Evolutionary conservation across 1,140 invertebrate species (phyloP), one percentile per base, ranked within the genome.

Genomic region (Carposina sasakii): DNA sequence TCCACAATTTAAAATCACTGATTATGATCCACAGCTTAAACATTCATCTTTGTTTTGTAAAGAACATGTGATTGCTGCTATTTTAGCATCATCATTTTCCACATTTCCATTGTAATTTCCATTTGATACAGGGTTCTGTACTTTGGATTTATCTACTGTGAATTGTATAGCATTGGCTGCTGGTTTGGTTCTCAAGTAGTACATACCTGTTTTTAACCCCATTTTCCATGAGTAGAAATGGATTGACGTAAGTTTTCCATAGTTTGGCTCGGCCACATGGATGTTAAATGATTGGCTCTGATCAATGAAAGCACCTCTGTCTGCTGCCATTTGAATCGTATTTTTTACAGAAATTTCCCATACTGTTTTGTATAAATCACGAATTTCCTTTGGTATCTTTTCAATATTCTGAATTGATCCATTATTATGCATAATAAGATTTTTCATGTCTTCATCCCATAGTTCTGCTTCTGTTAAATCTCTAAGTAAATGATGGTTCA

Each of bases 121-220:
- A 58, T 77, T 75, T 19, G 37, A 41, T 37, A 71, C 37, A 54
- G 73, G 72, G 26, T 78, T 69, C 21, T 77, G 83, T 5, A 94
- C 75, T 75, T 93, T 95, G 0, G 89, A 88, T 72, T 99, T 99
- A 76, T 99, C 96, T 0, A 99, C 96, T 10, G 98, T 99, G 76
- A 99, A 99, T 76, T 99, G 96, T 64, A 99, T 96, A 5, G 98
- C 95, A 73, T 96, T 93, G 1, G 94, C 97, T 4, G 98, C 97
- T 6, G 98, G 96, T 67, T 98, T 99, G 0, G 96, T 99, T 21
- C 98, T 88, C 48, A 99, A 86, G 78, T 99, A 99, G 81, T 99
- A 99, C 97, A 99, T 99, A 26, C 98, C 98, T 21, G 98, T 99
- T 86, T 99, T 99, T 10, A 99, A 87, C 5, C 98, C 96, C 77